A percentile compares a stretch with the other conserved stretches of the same genome.
These are phyloP conservation scores for Sarcophaga bullata DNA, from an alignment of 1,140 invertebrate genomes.

Conservation along the genomic window DNA sequence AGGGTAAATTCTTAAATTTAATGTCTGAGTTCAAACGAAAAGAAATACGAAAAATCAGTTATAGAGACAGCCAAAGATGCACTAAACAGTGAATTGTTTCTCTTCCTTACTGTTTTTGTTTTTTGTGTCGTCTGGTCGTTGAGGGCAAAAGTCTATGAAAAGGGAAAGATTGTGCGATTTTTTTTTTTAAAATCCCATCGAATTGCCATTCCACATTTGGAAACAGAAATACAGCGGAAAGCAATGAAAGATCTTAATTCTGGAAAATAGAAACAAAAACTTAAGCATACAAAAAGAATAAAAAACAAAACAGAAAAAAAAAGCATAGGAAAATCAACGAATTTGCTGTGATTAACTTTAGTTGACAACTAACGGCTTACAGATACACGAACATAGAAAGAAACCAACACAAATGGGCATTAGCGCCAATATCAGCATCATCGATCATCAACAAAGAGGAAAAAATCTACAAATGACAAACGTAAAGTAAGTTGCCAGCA, in stretches of 20 bases:
- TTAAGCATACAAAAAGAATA: background rate
- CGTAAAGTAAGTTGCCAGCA: background rate
- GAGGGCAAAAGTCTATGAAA: constrained; percentile 4
- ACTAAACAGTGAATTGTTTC: constrained; percentile 24
- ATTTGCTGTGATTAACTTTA: constrained; percentile 37
- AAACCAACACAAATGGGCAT: background rate
- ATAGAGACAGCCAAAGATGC: constrained; percentile 27
- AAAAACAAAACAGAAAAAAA: background rate
- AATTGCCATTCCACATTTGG: constrained; percentile 23
- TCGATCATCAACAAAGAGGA: too few relatives aligned
- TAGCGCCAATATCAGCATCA: background rate
- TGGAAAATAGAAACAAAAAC: constrained; percentile 1
- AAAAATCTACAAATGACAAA: constrained; percentile 12
- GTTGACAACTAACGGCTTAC: constrained; percentile 18
- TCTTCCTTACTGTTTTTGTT: background rate
- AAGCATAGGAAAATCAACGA: background rate
- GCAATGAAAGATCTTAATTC: background rate
- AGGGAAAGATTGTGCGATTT: constrained; percentile 7
- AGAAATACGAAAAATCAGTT: constrained; percentile 30
- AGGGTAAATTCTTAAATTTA: background rate
- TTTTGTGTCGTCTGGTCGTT: constrained; percentile 10
- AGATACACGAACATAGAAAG: background rate
- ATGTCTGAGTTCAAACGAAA: constrained; percentile 20
- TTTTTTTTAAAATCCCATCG: constrained; percentile 13
- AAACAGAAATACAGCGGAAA: background rate